These are phyloP conservation scores for Hyposoter didymator DNA, from an alignment of 2,888 invertebrate genomes.

Conservation along the genomic window DNA sequence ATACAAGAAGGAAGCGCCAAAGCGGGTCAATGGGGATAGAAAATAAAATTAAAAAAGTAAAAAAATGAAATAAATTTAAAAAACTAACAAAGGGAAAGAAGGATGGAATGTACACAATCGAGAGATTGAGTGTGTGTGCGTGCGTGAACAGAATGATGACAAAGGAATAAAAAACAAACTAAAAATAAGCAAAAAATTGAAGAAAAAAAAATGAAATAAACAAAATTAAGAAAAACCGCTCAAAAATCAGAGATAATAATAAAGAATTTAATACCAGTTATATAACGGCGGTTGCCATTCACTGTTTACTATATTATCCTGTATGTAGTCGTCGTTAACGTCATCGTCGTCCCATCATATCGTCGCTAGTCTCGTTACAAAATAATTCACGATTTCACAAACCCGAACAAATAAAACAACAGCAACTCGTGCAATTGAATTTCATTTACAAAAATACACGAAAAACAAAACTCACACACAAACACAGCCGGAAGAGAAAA, in stretches of 20 bases:
- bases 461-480: neutral
- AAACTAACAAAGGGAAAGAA: slow-evolving; percentile 56
- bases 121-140: slow-evolving; percentile 65
- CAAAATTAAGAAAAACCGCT: slow-evolving; percentile 77
- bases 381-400: slow-evolving; percentile 34
- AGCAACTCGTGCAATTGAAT: slow-evolving; percentile 31
- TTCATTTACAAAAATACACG: slow-evolving; percentile 9
- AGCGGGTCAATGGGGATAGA: slow-evolving; percentile 42
- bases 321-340: slow-evolving; percentile 53
- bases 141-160: slow-evolving; percentile 39
- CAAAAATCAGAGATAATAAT: slow-evolving; percentile 82
- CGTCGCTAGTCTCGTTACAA: slow-evolving; percentile 33
- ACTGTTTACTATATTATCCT: slow-evolving; percentile 63
- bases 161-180: slow-evolving; percentile 22
- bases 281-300: slow-evolving; percentile 73
- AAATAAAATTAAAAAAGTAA: slow-evolving; percentile 59
- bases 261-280: slow-evolving; percentile 83
- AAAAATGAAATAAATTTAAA: slow-evolving; percentile 37
- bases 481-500: no score
- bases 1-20: slow-evolving; percentile 44
- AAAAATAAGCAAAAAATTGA: slow-evolving; percentile 27
- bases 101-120: slow-evolving; percentile 44
- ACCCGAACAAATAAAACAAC: neutral
- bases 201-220: slow-evolving; percentile 43
- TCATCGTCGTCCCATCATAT: slow-evolving; percentile 31